phyloP scores from a whole-genome alignment of 2,888 invertebrate genomes.

The Synanthedon vespiformis region DNA sequence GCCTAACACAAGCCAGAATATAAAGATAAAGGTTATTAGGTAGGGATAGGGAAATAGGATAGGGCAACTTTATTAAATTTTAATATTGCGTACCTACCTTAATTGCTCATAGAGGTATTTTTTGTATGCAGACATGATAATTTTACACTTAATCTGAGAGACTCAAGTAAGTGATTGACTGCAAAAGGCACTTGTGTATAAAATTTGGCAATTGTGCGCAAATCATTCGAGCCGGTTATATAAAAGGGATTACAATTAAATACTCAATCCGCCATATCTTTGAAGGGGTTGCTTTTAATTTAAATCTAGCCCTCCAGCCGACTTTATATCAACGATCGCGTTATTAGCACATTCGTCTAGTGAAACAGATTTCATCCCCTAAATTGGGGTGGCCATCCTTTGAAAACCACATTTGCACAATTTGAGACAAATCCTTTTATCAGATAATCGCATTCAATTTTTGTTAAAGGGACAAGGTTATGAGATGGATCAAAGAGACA shows the following conservation, averaged over 20 bases:
- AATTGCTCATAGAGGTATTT: background rate
- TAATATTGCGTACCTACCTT: too few relatives aligned
- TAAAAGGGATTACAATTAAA: conserved; percentile 54
- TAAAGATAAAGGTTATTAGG: too few relatives aligned
- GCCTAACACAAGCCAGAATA: too few relatives aligned
- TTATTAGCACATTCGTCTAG: conserved; percentile 24
- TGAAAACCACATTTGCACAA: conserved; percentile 26
- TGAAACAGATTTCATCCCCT: conserved; percentile 12
- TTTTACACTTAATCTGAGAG: conserved; percentile 3
- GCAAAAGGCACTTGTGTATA: conserved; percentile 50
- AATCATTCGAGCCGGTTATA: conserved; percentile 40
- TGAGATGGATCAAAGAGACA: conserved; percentile 20
- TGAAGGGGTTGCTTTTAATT: conserved; percentile 56
- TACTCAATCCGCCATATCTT: conserved; percentile 37
- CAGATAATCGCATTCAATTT: conserved; percentile 27
- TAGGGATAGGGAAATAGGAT: too few relatives aligned
- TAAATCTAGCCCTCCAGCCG: conserved; percentile 36
- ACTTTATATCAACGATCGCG: conserved; percentile 5
- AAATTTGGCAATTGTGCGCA: conserved; percentile 52
- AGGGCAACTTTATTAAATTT: too few relatives aligned
- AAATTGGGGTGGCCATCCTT: conserved; percentile 17
- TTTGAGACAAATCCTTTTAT: conserved; percentile 24
- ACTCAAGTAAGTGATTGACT: conserved; percentile 40
- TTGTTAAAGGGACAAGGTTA: conserved; percentile 14
- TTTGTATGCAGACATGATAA: background rate